A percentile compares a stretch with the other conserved stretches of the same genome.
Conservation (phyloP, 2,888 invertebrate species). For the Helobdella robusta region DNA sequence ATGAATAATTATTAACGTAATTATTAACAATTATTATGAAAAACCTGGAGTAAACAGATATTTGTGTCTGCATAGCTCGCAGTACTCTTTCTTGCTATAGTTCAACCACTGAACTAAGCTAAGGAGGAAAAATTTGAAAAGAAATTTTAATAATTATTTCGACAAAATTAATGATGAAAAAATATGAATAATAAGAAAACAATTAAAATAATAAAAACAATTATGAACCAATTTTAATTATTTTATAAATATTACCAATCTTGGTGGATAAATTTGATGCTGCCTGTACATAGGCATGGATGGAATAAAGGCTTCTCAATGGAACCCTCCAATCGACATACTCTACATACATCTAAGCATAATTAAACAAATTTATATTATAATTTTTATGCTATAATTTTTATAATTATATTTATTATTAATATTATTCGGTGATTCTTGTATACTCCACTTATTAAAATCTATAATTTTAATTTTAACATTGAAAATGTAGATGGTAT, state of each 20-base stretch:
- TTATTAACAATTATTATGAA: no score
- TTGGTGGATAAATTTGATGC: constrained; percentile 97
- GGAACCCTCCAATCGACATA: constrained; percentile 87
- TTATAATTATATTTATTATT: no score
- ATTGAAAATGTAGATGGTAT: no score
- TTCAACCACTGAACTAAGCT: constrained; percentile 96
- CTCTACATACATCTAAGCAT: constrained; percentile 85
- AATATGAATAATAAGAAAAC: neutral
- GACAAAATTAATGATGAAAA: neutral
- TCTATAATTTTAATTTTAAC: no score
- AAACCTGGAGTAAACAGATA: constrained; percentile 90
- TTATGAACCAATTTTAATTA: neutral
- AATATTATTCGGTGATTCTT: no score
- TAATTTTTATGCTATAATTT: no score
- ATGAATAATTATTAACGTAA: no score
- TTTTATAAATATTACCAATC: constrained; percentile 62
- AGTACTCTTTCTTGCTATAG: constrained; percentile 94
- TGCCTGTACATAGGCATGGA: constrained; percentile 96
- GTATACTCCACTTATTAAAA: no score
- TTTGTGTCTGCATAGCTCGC: constrained; percentile 91
- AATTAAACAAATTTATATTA: no score
- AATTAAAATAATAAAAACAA: neutral
- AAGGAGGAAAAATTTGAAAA: constrained; percentile 9
- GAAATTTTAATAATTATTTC: neutral
- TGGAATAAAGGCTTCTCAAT: constrained; percentile 87